Conservation (phyloP, 2,888 invertebrate species). For the Calliopum simillimum region DNA sequence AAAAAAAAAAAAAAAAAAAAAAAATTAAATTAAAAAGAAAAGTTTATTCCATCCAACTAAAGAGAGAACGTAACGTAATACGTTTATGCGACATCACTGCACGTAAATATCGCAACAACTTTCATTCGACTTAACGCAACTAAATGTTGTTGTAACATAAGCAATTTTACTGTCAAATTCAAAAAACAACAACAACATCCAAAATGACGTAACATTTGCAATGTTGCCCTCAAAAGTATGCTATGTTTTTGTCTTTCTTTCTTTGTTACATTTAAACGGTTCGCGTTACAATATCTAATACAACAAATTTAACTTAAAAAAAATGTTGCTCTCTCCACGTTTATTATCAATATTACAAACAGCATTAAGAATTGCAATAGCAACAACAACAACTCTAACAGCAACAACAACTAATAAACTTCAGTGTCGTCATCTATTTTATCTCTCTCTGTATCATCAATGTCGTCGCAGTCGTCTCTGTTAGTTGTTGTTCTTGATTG, state of each 20-base stretch:
- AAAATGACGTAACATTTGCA: constrained; percentile 1
- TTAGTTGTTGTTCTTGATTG: no score
- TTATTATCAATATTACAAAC: background rate
- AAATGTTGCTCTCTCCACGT: background rate
- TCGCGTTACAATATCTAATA: no score
- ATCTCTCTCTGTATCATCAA: no score
- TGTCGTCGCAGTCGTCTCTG: no score
- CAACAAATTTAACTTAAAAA: background rate
- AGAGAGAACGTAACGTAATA: background rate
- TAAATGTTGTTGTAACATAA: no score
- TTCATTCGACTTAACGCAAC: no score
- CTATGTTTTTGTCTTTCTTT: no score
- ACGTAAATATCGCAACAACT: no score
- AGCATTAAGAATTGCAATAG: background rate
- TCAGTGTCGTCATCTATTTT: no score
- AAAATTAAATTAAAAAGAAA: constrained; percentile 19
- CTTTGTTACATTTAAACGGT: no score
- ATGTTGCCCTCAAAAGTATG: no score
- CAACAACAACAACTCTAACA: background rate
- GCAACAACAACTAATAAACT: background rate
- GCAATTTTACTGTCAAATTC: background rate
- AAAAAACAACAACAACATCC: background rate
- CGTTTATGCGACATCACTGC: no score
- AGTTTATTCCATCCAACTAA: constrained; percentile 38
- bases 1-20: constrained; percentile 33